A percentile compares a stretch with the other conserved stretches of the same genome.
These are phyloP conservation scores for Ferdinandea cuprea DNA, from an alignment of 2,888 invertebrate genomes.

Conservation along the genomic window DNA sequence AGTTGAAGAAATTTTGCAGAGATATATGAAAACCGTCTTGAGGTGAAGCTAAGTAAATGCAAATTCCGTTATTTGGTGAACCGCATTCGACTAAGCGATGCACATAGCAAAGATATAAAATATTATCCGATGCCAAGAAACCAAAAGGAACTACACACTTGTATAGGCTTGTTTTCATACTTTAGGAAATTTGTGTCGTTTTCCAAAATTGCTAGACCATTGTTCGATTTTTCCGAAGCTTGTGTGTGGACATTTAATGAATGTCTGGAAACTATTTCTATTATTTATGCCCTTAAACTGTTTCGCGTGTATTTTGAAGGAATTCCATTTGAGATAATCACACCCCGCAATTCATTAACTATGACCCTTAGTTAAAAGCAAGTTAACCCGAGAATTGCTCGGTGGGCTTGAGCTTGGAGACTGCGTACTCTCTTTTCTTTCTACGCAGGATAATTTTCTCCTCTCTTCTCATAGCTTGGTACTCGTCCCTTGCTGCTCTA, in stretches of 20 bases:
- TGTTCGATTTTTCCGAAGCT: constrained; percentile 20
- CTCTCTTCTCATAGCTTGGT: too few species aligned
- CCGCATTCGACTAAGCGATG: constrained; percentile 2
- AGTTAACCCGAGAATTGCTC: constrained; percentile 14
- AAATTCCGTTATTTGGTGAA: constrained; percentile 18
- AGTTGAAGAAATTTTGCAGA: background rate
- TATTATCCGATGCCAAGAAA: background rate
- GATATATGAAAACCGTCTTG: constrained; percentile 10
- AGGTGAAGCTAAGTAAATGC: constrained; percentile 9
- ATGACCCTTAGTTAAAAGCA: constrained; percentile 3
- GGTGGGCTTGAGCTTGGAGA: too few species aligned
- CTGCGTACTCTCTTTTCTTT: too few species aligned
- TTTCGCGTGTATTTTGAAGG: constrained; percentile 20
- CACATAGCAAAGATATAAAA: constrained; percentile 2
- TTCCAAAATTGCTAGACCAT: constrained; percentile 51
- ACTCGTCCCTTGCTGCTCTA: too few species aligned
- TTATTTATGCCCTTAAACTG: constrained; percentile 75
- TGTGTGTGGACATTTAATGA: constrained; percentile 38
- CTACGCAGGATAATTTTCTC: too few species aligned
- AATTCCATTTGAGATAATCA: constrained; percentile 19
- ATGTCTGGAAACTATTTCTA: constrained; percentile 77
- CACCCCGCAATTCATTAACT: background rate
- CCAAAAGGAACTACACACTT: constrained; percentile 26
- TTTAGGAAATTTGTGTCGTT: constrained; percentile 55
- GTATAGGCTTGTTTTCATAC: constrained; percentile 50